Conservation (phyloP, 2,797 vertebrate genomes). For the Pseudocheirus occidentalis region DNA sequence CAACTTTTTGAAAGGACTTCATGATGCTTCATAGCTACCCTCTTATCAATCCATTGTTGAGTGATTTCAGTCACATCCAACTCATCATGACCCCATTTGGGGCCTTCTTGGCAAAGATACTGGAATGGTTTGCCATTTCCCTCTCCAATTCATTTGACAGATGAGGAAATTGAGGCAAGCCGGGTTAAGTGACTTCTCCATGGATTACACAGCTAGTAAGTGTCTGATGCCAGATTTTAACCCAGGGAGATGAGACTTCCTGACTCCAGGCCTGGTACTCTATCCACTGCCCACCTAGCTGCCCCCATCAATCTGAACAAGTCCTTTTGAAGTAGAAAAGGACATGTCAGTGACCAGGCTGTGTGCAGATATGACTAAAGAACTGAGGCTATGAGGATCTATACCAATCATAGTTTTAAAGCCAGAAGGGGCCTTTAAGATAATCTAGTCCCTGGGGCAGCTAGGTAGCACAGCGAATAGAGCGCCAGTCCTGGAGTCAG, state of each 20-base stretch:
- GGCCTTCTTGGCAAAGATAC: background rate
- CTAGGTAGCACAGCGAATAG: too few species aligned
- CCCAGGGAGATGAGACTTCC: too few species aligned
- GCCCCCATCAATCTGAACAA: background rate
- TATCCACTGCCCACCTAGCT: too few species aligned
- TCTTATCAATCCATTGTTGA: conserved; percentile 63
- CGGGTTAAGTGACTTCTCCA: background rate
- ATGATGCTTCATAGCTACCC: conserved; percentile 52
- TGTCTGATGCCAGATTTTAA: background rate
- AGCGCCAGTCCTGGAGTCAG: too few species aligned
- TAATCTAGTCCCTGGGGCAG: background rate
- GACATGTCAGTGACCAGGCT: background rate
- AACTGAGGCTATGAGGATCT: background rate
- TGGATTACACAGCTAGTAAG: background rate
- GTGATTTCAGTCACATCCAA: background rate
- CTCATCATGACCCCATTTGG: too few species aligned
- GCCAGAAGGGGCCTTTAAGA: background rate
- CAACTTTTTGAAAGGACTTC: conserved; percentile 61
- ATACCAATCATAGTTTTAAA: background rate
- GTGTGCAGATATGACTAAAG: background rate
- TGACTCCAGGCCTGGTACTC: too few species aligned
- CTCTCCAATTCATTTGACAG: background rate
- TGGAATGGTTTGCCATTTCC: background rate
- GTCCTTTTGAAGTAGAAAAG: background rate
- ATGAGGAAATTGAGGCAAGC: background rate